Evolutionary conservation across 2,113 vertebrate species (phyloP), one percentile per base, ranked within the genome.

Genomic region (Eulemur macaco): DNA sequence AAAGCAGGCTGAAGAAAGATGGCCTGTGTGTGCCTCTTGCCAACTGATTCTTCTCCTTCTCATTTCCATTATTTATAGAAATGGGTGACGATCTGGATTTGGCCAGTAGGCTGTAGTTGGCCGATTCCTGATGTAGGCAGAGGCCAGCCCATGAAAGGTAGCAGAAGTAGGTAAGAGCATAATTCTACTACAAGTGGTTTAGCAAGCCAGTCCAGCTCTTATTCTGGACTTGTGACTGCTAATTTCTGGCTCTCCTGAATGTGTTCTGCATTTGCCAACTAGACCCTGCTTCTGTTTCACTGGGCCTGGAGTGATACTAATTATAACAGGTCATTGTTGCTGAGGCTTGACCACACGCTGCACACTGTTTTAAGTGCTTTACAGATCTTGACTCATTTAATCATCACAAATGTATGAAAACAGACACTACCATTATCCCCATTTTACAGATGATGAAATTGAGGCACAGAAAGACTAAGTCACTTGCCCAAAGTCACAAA

Each of bases 401-500:
- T 42, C 58, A 87, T 85, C 68, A 74, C 39, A 92, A 80, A 47
- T 63, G 60, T n/a, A 37, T 86, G 31, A 86, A 71, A 74, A 42
- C 21, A 88, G 29, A 81, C 6, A 56, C 8, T 42, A n/a, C 50
- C 64, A n/a, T n/a, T 54, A 56, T 42, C 29, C 31, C 34, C 39
- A 83, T 52, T 89, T 83, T 81, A 84, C 6, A 91, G 31, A 86
- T 52, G 27, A 47, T 81, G 13, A 91, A 88, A 90, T 0, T 83
- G 86, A 95, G 64, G 69, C 60, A 91, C 42, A 47, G 50, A 96
- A 25, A 92, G 29, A 68, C 34, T 63, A 94, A 94, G 27, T 47
- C 71, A 89, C 52, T 89, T 95, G 17, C 34, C 54, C 63, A 93
- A 89, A 83, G 89, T 89, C 92, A 94, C 56, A 86, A 69, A 87